These are phyloP conservation scores for Psammodynastes pulverulentus DNA, from an alignment of 2,113 vertebrate genomes.

Conservation along the genomic window DNA sequence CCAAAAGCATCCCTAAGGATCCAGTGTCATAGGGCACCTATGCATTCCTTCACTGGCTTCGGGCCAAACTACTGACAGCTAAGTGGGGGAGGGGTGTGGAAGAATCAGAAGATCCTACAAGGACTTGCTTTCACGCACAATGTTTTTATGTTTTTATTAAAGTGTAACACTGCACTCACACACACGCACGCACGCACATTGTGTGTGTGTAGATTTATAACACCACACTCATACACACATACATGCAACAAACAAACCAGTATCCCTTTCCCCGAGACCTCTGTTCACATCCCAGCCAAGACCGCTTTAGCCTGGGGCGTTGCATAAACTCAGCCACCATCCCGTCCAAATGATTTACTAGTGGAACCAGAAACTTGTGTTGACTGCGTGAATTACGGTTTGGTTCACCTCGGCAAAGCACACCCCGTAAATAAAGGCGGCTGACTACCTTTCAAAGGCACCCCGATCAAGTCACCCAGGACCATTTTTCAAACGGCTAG, in stretches of 20 bases:
- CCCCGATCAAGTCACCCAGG: background rate
- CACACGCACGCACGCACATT: background rate
- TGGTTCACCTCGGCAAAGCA: background rate
- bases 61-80: background rate
- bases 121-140: background rate
- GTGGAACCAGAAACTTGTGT: background rate
- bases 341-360: background rate
- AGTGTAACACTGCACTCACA: background rate
- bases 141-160: background rate
- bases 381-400: background rate
- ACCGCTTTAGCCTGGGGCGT: background rate
- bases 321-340: background rate
- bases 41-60: background rate
- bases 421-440: background rate
- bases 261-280: background rate
- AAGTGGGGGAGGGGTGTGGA: background rate
- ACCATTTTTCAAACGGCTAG: too few species aligned
- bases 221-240: background rate
- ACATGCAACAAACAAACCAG: background rate
- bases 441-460: background rate
- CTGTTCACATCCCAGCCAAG: background rate
- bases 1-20: background rate
- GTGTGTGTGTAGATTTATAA: background rate
- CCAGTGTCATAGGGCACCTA: background rate
- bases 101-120: background rate